These are phyloP conservation scores for Graptemys geographica DNA, from an alignment of 2,797 vertebrate genomes.

Conservation along the genomic window DNA sequence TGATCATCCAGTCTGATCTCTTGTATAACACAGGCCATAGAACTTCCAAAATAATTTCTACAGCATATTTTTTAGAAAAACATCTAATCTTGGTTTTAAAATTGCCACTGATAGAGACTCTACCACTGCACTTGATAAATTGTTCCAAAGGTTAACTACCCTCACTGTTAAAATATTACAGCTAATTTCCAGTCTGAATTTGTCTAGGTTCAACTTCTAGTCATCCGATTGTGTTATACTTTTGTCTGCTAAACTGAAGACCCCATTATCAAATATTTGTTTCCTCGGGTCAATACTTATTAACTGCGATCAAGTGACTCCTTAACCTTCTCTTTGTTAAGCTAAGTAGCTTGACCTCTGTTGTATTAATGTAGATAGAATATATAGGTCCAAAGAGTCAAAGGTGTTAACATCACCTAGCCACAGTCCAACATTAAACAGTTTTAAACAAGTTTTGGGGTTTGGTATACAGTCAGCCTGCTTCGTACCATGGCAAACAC, in stretches of 20 bases:
- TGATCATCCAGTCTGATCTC: not conserved
- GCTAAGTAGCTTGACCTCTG: not conserved
- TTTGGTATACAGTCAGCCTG: no score
- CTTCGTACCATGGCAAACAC: no score
- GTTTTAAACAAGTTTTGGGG: not conserved
- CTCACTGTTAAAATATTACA: not conserved
- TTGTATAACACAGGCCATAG: not conserved
- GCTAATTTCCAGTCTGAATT: not conserved
- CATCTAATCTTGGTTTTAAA: not conserved
- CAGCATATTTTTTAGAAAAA: not conserved
- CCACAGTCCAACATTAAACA: not conserved
- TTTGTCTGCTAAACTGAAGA: not conserved
- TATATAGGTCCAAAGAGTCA: not conserved
- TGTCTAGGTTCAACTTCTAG: not conserved
- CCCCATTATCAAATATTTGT: not conserved
- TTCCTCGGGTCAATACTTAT: not conserved
- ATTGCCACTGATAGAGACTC: not conserved
- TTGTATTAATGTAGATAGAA: not conserved
- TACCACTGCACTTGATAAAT: not conserved
- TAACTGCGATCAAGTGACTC: not conserved
- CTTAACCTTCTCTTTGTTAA: not conserved
- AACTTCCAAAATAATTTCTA: not conserved
- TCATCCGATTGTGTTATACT: not conserved
- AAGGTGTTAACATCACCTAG: not conserved
- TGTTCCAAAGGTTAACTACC: not conserved